phyloP scores from a whole-genome alignment of 1,140 invertebrate genomes.

The Phortica variegata region DNA sequence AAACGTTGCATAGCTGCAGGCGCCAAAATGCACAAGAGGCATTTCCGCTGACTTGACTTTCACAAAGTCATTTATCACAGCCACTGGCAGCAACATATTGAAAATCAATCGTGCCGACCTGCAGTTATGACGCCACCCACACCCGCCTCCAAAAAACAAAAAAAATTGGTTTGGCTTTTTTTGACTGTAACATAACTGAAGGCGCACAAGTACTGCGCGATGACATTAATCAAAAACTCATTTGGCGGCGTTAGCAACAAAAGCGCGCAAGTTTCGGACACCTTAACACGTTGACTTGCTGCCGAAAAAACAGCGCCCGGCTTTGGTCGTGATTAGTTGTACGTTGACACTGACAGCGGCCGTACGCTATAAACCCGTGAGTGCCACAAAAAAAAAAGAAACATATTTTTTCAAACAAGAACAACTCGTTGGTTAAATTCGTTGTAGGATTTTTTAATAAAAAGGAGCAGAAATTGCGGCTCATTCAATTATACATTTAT shows the following conservation, averaged over 20 bases:
- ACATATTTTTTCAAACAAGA: too few relatives aligned
- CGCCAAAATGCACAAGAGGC: too few relatives aligned
- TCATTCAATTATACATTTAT: slow-evolving; percentile 38
- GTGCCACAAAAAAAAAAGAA: too few relatives aligned
- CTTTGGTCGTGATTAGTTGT: slow-evolving; percentile 45
- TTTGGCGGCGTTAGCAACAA: slow-evolving; percentile 24
- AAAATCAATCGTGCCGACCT: slow-evolving; percentile 35
- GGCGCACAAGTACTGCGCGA: slow-evolving; percentile 1
- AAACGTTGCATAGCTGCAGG: too few relatives aligned
- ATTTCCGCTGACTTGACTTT: too few relatives aligned
- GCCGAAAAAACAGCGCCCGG: slow-evolving; percentile 6
- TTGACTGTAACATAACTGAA: background rate
- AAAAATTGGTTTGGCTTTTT: too few relatives aligned
- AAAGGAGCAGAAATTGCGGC: slow-evolving; percentile 16
- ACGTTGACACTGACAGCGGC: slow-evolving; percentile 33
- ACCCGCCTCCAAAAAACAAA: too few relatives aligned
- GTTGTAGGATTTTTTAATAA: background rate
- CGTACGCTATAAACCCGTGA: slow-evolving; percentile 6
- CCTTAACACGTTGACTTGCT: background rate
- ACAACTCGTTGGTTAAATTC: background rate
- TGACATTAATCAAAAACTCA: slow-evolving; percentile 50
- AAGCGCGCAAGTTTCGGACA: slow-evolving; percentile 4
- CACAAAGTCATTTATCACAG: background rate
- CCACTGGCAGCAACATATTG: background rate
- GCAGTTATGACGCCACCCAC: too few relatives aligned